Evolutionary conservation across 1,140 invertebrate species (phyloP), one percentile per base, ranked within the genome.

Genomic region (Papilio polytes): DNA sequence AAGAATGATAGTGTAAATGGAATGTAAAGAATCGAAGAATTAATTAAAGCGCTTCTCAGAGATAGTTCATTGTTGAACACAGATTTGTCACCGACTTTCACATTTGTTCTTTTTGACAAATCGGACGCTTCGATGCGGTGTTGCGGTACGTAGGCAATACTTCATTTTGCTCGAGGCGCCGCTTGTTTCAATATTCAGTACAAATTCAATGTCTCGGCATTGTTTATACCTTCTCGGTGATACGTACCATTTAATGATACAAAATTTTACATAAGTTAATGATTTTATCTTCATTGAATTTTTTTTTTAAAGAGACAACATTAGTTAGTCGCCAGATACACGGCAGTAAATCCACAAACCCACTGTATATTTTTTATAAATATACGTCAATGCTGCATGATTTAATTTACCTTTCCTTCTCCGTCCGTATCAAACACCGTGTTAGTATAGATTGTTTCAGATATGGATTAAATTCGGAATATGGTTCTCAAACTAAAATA

Each of bases 31-130:
- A 66, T 66, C 63, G 63, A 26, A 63, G 22, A 66, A 31, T 66
- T 66, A 66, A 66, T 66, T 66, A 66, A 2, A 66, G 26, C 63
- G 31, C 63, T 15, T 66, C 63, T 26, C 22, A 66, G 63, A 66
- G 26, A 26, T n/a, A 15, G 13, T 66, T 66, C 22, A 66, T 31
- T 66, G 63, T 31, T 66, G 10, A 66, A 66, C 26, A 31, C 59
- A 63, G 59, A 63, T 31, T 66, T 66, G 22, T 66, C 63, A 66
- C 8, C 59, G 20, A 26, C 63, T 66, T 66, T 66, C 22, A 26
- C 59, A 63, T 63, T 63, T 63, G 59, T 63, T 63, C 59, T 63
- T 63, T 63, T 63, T 63, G 59, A 63, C 63, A 66, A 66, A 66
- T 66, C 63, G 63, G 22, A 66, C 20, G 59, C 59, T 20, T 26